phyloP scores from a whole-genome alignment of 2,888 invertebrate genomes.

The Lasioglossum vierecki region DNA sequence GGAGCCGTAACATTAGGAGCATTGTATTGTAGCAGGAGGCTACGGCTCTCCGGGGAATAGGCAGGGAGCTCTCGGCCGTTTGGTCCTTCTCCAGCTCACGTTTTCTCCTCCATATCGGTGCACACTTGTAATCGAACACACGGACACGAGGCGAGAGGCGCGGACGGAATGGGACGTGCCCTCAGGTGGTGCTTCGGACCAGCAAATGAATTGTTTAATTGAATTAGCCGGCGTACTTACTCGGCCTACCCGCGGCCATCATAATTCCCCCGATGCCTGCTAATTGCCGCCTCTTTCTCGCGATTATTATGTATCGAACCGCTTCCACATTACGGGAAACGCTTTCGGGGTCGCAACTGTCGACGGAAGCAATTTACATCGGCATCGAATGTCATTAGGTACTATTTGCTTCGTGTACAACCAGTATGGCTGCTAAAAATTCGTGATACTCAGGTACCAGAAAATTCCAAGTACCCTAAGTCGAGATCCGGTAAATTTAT shows the following conservation, averaged over 20 bases:
- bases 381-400: background rate
- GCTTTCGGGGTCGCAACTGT: background rate
- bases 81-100: slow-evolving; percentile 76
- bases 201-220: slow-evolving; percentile 80
- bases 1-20: slow-evolving; percentile 84
- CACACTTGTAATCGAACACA: slow-evolving; percentile 55
- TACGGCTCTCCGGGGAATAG: slow-evolving; percentile 80
- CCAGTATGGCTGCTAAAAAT: too few relatives aligned
- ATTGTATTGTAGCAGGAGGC: slow-evolving; percentile 82
- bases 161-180: slow-evolving; percentile 77
- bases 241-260: slow-evolving; percentile 59
- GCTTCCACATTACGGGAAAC: background rate
- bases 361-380: background rate
- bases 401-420: background rate
- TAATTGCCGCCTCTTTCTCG: slow-evolving; percentile 47
- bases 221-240: slow-evolving; percentile 78
- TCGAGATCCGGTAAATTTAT: too few relatives aligned
- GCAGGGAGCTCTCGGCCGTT: slow-evolving; percentile 56
- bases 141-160: slow-evolving; percentile 56
- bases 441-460: too few relatives aligned
- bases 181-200: slow-evolving; percentile 78
- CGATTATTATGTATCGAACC: slow-evolving; percentile 40
- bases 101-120: slow-evolving; percentile 60
- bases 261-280: slow-evolving; percentile 67
- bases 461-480: too few relatives aligned